Evolutionary conservation across 2,888 invertebrate species (phyloP).

Genomic region (Resseliella maxima): DNA sequence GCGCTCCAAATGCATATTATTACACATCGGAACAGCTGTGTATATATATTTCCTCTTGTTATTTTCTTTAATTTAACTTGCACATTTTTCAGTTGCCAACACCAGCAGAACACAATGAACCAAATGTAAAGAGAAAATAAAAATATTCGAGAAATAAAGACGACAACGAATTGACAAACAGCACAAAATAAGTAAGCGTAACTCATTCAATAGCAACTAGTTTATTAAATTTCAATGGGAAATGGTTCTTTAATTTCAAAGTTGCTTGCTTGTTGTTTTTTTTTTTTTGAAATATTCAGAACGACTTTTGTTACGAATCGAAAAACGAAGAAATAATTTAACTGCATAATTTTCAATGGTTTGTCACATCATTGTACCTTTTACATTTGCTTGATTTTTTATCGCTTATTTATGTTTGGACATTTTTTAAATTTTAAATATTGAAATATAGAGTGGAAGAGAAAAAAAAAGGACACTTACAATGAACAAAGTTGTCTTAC

Average conservation of each 20-base stretch:
- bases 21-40: constrained; percentile 37
- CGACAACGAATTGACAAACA: neutral
- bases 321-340: neutral
- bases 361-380: neutral
- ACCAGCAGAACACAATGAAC: neutral
- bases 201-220: neutral
- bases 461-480: constrained; percentile 19
- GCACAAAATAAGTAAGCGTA: too few relatives aligned
- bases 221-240: constrained; percentile 37
- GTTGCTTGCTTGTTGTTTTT: neutral
- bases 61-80: neutral
- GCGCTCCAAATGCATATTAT: constrained; percentile 26
- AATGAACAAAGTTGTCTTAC: neutral
- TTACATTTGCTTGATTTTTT: neutral
- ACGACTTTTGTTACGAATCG: neutral
- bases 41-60: neutral
- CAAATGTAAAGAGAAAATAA: neutral
- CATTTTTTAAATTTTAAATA: neutral
- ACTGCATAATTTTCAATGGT: neutral
- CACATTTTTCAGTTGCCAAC: neutral
- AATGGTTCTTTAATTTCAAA: too few relatives aligned
- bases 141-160: too few relatives aligned
- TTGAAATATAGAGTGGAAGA: too few relatives aligned
- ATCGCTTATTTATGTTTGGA: constrained; percentile 5
- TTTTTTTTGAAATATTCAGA: neutral